Conservation (phyloP, 2,113 vertebrate genomes). For the Rhea pennata region DNA sequence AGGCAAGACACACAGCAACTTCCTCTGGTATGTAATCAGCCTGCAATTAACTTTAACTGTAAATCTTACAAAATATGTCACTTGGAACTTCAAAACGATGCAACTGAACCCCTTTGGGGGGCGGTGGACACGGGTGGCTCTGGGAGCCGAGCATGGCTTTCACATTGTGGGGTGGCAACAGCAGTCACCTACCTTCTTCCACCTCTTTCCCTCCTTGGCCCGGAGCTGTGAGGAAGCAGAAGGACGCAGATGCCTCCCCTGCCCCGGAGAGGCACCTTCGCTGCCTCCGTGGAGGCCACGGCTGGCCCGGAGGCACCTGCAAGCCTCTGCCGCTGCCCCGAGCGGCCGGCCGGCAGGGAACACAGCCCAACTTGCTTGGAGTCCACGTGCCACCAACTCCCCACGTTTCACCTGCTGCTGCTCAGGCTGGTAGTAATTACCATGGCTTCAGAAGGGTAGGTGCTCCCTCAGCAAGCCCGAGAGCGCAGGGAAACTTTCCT, state of each 20-base stretch:
- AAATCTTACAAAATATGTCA: not conserved
- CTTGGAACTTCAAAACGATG: not conserved
- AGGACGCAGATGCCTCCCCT: too few species aligned
- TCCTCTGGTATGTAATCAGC: not conserved
- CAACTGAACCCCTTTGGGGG: not conserved
- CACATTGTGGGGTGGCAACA: not conserved
- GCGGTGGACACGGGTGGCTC: not conserved
- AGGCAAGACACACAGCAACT: accelerated
- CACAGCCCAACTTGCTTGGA: not conserved
- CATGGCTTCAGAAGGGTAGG: not conserved
- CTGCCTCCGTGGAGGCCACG: not conserved
- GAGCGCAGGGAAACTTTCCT: not conserved
- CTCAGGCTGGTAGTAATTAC: not conserved
- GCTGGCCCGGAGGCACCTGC: too few species aligned
- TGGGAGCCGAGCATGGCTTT: too few species aligned
- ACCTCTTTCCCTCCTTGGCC: not conserved
- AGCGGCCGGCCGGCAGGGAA: too few species aligned
- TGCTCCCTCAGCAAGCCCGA: not conserved
- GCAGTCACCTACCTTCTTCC: too few species aligned
- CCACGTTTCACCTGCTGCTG: not conserved
- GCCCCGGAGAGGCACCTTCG: not conserved
- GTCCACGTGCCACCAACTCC: not conserved
- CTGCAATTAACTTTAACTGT: not conserved
- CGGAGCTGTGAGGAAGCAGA: not conserved
- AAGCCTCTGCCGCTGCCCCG: not conserved